Base-by-base conservation (phyloP, 2,113 vertebrate genomes). In the Puma concolor region DNA sequence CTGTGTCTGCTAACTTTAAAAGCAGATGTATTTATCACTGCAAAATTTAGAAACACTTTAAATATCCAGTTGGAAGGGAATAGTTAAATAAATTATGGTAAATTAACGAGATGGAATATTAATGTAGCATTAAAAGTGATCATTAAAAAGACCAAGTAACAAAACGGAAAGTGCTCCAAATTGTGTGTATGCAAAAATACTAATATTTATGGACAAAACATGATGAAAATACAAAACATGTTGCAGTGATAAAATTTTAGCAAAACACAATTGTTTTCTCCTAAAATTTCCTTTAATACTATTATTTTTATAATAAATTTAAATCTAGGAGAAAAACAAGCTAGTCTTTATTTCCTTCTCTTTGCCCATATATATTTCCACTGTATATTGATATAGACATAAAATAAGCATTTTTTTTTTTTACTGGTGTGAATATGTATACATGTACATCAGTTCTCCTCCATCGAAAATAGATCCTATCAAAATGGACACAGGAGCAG, bases 91-190 rank as follows among this genome's bases (percentile, higher is more conserved):
- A 92, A 92, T 97, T 72, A 63, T 21, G 77, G 81, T 74, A 77
- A 97, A 92, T 92, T 89, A 95, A 90, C 2, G 2, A 91, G 76
- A 88, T 84, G 19, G 57, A 93, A 67, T 91, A 84, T 91, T 94
- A 96, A 97, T 60, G 50, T 66, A 88, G n/a, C 36, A 82, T 96
- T 91, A 67, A 91, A 94, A 88, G 52, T 67, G 9, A 90, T 77
- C 74, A 84, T 97, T 95, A 74, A 86, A 97, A 95, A 95, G 71
- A 96, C 15, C 25, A 95, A 91, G 57, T 31, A 90, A 36, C 33
- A 89, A 82, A 95, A 86, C 0, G 0, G 19, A 79, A 96, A 84
- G 31, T 54, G 15, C 60, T 81, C 31, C 79, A 91, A 88, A 94
- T 74, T 36, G 25, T 71, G 21, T 64, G 17, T 63, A 57, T 86